Percentiles rank a stretch among this genome's conserved stretches.
Evolutionary conservation across 2,113 vertebrate genomes (phyloP).

Genomic region (Penelope pileata): DNA sequence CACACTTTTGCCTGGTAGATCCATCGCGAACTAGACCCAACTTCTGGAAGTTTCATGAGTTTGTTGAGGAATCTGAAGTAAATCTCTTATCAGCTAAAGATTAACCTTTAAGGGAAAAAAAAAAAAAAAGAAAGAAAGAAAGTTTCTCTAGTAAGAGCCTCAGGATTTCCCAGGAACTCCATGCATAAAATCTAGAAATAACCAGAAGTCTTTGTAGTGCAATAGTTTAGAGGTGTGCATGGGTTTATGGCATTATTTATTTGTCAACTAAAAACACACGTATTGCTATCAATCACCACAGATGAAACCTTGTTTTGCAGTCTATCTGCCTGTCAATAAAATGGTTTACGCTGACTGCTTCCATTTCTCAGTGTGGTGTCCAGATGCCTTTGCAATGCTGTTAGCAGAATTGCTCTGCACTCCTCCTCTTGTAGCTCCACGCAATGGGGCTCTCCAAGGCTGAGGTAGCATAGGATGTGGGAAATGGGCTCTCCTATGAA

Average conservation of each 20-base stretch:
- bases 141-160: background rate
- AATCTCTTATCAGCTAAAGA: background rate
- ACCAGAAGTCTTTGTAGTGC: background rate
- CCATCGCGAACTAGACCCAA: too few relatives aligned
- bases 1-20: background rate
- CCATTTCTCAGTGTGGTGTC: background rate
- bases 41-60: background rate
- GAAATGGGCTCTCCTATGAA: background rate
- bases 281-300: background rate
- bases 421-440: background rate
- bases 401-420: background rate
- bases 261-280: background rate
- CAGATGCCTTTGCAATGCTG: background rate
- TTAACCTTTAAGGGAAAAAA: background rate
- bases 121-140: fast-evolving
- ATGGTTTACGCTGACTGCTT: background rate
- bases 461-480: background rate
- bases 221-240: background rate
- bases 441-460: background rate
- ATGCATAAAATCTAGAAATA: background rate
- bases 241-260: background rate
- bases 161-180: background rate
- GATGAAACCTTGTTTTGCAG: background rate
- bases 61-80: background rate
- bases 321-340: background rate